Evolutionary conservation across 2,888 invertebrate genomes (phyloP).

Genomic region (Pseudococcus viburni): DNA sequence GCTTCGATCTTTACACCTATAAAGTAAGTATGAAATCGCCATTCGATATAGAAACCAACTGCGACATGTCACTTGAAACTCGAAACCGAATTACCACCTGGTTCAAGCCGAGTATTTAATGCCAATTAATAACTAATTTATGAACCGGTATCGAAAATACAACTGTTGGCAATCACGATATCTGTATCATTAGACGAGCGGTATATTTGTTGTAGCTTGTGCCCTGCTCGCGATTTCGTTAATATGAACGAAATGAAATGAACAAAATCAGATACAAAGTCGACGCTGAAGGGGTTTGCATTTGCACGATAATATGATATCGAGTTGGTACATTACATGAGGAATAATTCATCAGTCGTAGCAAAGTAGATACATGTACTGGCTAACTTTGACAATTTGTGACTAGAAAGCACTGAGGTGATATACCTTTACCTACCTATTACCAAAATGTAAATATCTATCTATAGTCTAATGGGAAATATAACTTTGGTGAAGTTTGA

Average conservation of each 20-base stretch:
- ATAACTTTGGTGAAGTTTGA: not conserved
- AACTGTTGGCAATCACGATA: slow-evolving; percentile 47
- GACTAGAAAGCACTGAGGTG: not conserved
- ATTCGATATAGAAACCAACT: not conserved
- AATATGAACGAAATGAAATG: not conserved
- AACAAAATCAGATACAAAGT: not conserved
- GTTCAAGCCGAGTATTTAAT: not conserved
- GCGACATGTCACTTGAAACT: not conserved
- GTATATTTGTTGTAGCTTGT: not conserved
- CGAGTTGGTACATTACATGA: not conserved
- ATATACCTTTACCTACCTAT: not conserved
- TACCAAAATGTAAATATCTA: too few relatives aligned
- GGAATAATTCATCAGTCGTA: not conserved
- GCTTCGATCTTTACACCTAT: not conserved
- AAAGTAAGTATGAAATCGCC: not conserved
- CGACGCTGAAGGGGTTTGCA: slow-evolving; percentile 27
- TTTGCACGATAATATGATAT: not conserved
- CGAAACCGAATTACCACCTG: slow-evolving; percentile 34
- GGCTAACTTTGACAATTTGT: slow-evolving; percentile 23
- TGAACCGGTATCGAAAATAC: slow-evolving; percentile 22
- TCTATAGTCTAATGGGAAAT: slow-evolving; percentile 15
- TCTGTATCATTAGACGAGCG: slow-evolving; percentile 13
- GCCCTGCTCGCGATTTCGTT: not conserved
- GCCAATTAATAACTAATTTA: slow-evolving; percentile 48
- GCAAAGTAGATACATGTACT: not conserved